Evolutionary conservation across 2,888 invertebrate species (phyloP).

Genomic region (Drosophila putrida): DNA sequence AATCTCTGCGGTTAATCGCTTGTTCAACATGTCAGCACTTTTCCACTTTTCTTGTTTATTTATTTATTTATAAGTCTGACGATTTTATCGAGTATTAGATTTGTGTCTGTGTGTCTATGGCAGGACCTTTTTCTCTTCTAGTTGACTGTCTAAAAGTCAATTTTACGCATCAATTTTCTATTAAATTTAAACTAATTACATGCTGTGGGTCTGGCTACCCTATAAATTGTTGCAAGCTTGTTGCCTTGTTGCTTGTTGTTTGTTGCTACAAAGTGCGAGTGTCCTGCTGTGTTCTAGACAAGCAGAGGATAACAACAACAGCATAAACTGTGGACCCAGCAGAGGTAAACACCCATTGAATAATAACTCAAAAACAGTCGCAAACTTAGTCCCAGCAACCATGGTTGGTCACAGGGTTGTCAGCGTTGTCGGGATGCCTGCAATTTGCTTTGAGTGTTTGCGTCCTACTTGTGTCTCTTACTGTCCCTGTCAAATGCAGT

Average conservation of each 20-base stretch:
- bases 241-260: conserved; percentile 44
- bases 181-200: conserved; percentile 61
- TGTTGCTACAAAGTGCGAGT: conserved; percentile 59
- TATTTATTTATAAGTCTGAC: conserved; percentile 63
- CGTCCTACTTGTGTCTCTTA: conserved; percentile 63
- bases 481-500: conserved; percentile 71
- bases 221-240: conserved; percentile 60
- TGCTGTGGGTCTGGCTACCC: conserved; percentile 9
- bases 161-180: conserved; percentile 59
- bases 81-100: conserved; percentile 24
- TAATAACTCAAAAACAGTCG: conserved; percentile 85
- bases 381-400: conserved; percentile 30
- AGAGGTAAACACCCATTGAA: conserved; percentile 66
- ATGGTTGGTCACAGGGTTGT: conserved; percentile 14
- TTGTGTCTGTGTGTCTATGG: neutral
- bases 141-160: conserved; percentile 34
- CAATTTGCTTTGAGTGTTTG: conserved; percentile 76
- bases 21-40: conserved; percentile 78
- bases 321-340: conserved; percentile 1
- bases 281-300: conserved; percentile 67
- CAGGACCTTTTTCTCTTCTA: conserved; percentile 5
- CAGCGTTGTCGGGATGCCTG: conserved; percentile 45
- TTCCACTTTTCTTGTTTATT: conserved; percentile 43
- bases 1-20: conserved; percentile 81
- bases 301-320: conserved; percentile 15